Conservation (phyloP, 1,140 invertebrate species). For the Anoplolepis gracilipes region DNA sequence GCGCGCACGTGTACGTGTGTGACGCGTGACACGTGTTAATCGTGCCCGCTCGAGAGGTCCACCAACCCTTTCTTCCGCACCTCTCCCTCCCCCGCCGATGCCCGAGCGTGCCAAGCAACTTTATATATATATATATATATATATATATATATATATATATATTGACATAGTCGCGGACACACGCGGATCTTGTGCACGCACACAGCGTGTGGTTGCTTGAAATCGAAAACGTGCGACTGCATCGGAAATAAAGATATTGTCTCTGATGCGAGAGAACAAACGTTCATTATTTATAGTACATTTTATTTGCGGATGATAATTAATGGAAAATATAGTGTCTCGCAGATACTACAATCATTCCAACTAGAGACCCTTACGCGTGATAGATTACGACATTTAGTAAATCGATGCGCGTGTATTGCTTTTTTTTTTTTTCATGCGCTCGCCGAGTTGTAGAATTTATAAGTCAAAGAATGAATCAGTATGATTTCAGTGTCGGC, state of each 20-base stretch:
- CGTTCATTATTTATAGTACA: slow-evolving; percentile 18
- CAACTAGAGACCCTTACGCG: background rate
- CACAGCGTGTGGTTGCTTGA: background rate
- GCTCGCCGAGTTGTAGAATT: background rate
- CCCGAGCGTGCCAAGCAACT: slow-evolving; percentile 34
- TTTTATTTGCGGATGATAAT: background rate
- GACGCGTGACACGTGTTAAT: slow-evolving; percentile 84
- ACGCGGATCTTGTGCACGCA: background rate
- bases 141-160: background rate
- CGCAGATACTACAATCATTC: background rate
- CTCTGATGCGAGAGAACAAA: background rate
- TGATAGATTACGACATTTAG: background rate
- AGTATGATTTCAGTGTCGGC: slow-evolving; percentile 32
- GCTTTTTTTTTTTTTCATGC: slow-evolving; percentile 11
- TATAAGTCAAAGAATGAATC: slow-evolving; percentile 40
- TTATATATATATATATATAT: background rate
- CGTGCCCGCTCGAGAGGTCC: slow-evolving; percentile 76
- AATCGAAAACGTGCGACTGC: slow-evolving; percentile 18
- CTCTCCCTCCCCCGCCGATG: slow-evolving; percentile 60
- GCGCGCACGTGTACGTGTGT: slow-evolving; percentile 74
- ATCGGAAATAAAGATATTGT: slow-evolving; percentile 26
- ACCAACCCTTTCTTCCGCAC: slow-evolving; percentile 67
- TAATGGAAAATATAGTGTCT: background rate
- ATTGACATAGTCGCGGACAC: background rate
- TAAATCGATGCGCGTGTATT: slow-evolving; percentile 10